Percentiles rank a stretch among this genome's conserved stretches.
phyloP scores from a whole-genome alignment of 2,888 invertebrate species.

The Eulithis testata region DNA sequence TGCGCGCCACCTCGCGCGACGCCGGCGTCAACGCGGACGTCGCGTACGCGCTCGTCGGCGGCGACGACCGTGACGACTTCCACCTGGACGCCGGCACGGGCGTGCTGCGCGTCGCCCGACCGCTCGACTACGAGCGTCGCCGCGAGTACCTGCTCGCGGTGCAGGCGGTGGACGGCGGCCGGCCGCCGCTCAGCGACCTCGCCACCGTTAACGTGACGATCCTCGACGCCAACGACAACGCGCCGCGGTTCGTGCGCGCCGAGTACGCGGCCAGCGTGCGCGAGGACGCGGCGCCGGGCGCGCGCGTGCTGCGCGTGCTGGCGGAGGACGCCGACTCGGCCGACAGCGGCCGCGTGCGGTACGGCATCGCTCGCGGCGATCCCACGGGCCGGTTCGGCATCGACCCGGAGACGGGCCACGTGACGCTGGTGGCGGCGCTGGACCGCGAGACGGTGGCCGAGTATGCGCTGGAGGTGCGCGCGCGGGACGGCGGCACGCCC shows the following conservation, averaged over 20 bases:
- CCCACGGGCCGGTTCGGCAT: constrained; percentile 90
- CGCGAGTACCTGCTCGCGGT: constrained; percentile 94
- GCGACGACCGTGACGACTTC: constrained; percentile 95
- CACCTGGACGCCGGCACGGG: constrained; percentile 90
- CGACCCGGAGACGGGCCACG: constrained; percentile 90
- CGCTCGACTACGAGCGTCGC: constrained; percentile 94
- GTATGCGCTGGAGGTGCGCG: constrained; percentile 92
- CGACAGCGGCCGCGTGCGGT: constrained; percentile 91
- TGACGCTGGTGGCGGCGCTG: constrained; percentile 89
- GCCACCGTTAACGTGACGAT: constrained; percentile 94
- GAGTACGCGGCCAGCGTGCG: constrained; percentile 90
- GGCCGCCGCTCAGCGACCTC: constrained; percentile 94
- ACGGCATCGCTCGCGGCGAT: constrained; percentile 90
- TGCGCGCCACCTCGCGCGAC: constrained; percentile 96
- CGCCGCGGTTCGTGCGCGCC: constrained; percentile 91
- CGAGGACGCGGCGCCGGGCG: constrained; percentile 91
- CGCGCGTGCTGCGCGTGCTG: constrained; percentile 89
- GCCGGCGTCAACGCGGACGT: constrained; percentile 97
- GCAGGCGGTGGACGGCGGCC: constrained; percentile 95
- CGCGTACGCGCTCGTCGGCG: constrained; percentile 93
- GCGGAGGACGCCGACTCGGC: constrained; percentile 94
- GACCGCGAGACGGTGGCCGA: constrained; percentile 93
- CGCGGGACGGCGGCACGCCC: constrained; percentile 92
- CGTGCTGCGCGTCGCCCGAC: constrained; percentile 89
- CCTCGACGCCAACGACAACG: constrained; percentile 94